Evolutionary conservation across 1,140 invertebrate genomes (phyloP).

Genomic region (Drosophila funebris): DNA sequence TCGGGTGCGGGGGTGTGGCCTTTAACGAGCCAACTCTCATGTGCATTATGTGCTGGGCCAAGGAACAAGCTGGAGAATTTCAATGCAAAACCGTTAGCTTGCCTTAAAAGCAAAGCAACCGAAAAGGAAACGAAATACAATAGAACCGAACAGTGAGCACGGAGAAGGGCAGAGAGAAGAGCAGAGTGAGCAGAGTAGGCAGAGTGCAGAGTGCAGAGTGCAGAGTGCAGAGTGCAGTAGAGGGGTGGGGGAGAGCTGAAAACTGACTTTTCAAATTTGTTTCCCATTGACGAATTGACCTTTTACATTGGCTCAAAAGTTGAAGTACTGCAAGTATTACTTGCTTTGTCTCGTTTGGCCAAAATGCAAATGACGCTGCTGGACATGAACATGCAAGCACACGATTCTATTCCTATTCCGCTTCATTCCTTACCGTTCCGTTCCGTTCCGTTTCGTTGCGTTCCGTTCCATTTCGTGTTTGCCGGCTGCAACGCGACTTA

Average conservation of each 20-base stretch:
- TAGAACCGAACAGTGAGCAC: background rate
- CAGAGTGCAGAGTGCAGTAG: background rate
- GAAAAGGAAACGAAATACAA: background rate
- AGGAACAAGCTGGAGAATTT: constrained; percentile 22
- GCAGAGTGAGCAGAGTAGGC: background rate
- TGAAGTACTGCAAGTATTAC: constrained; percentile 21
- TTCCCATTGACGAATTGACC: constrained; percentile 74
- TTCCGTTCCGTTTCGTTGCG: background rate
- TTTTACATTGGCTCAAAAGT: constrained; percentile 45
- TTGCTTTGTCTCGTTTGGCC: constrained; percentile 10
- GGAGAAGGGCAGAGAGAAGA: background rate
- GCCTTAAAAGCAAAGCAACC: constrained; percentile 37
- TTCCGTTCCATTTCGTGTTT: background rate
- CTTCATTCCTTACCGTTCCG: background rate
- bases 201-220: background rate
- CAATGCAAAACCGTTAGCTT: constrained; percentile 59
- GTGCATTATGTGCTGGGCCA: constrained; percentile 27
- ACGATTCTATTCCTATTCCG: background rate
- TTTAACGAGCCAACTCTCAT: constrained; percentile 33
- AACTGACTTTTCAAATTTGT: constrained; percentile 17
- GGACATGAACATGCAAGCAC: background rate
- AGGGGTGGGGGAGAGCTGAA: background rate
- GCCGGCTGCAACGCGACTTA: no score
- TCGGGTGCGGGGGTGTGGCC: constrained; percentile 1
- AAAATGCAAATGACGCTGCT: constrained; percentile 58